phyloP scores from a whole-genome alignment of 2,113 vertebrate species.

The Pipra filicauda region DNA sequence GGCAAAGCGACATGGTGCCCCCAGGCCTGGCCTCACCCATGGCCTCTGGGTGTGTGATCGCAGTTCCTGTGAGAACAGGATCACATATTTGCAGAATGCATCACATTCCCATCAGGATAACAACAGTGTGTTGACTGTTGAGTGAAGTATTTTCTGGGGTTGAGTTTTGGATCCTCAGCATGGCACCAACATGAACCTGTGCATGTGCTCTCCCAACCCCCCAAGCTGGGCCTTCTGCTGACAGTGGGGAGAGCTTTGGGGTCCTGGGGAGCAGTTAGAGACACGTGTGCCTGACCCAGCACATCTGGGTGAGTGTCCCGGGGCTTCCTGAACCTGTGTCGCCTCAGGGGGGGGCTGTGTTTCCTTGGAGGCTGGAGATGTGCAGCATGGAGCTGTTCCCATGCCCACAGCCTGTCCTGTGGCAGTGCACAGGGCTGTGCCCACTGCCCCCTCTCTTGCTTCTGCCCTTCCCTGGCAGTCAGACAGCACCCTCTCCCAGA shows the following conservation, averaged over 20 bases:
- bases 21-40: background rate
- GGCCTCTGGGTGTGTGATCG: background rate
- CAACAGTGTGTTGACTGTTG: background rate
- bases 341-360: background rate
- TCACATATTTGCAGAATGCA: background rate
- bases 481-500: background rate
- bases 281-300: background rate
- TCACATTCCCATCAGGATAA: background rate
- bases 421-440: background rate
- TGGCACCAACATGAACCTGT: fast-evolving
- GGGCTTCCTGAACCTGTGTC: background rate
- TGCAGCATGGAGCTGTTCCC: background rate
- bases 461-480: background rate
- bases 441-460: background rate
- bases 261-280: background rate
- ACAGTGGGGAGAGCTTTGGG: background rate
- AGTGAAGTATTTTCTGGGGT: background rate
- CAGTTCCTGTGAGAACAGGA: background rate
- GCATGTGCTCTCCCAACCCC: background rate
- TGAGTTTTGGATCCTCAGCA: background rate
- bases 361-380: background rate
- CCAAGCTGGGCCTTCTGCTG: background rate
- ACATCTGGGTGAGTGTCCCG: fast-evolving
- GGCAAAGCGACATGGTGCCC: fast-evolving
- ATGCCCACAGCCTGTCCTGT: background rate